Percentiles rank a stretch among this genome's conserved stretches.
Conservation (phyloP, 2,797 vertebrate species). For the Myiotriccus ornatus region DNA sequence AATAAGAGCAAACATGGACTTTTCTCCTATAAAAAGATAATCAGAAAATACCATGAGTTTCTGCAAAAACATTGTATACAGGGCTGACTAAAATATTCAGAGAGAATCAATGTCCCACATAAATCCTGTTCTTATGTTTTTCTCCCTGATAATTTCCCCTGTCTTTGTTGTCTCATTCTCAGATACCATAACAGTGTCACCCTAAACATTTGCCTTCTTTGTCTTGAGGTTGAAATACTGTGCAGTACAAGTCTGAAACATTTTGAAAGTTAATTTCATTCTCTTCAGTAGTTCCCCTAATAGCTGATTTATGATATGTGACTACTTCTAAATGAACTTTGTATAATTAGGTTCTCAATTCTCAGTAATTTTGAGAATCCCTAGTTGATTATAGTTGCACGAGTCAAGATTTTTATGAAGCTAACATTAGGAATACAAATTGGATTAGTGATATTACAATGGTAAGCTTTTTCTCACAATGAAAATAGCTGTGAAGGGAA, state of each 20-base stretch:
- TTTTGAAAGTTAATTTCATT: slow-evolving; percentile 45
- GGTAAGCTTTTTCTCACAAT: slow-evolving; percentile 23
- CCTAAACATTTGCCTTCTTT: not conserved
- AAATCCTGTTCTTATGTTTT: not conserved
- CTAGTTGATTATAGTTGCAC: slow-evolving; percentile 33
- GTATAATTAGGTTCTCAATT: slow-evolving; percentile 61
- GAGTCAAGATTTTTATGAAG: slow-evolving; percentile 46
- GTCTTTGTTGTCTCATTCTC: not conserved
- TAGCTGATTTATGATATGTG: slow-evolving; percentile 53
- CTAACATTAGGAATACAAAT: slow-evolving; percentile 47
- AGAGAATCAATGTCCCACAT: not conserved
- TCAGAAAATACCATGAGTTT: not conserved
- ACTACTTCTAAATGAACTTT: slow-evolving; percentile 52
- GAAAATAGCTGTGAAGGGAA: slow-evolving; percentile 1
- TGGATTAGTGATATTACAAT: slow-evolving; percentile 35
- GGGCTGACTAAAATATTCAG: not conserved
- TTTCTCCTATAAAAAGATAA: not conserved
- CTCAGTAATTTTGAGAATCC: slow-evolving; percentile 50
- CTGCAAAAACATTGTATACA: not conserved
- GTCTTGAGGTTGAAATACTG: not conserved
- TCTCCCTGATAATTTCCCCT: not conserved
- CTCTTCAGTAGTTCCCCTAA: slow-evolving; percentile 5
- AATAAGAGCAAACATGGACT: not conserved
- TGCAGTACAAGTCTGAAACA: not conserved
- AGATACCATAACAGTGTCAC: not conserved